Evolutionary conservation across 2,797 vertebrate genomes (phyloP), one percentile per base, ranked within the genome.

Genomic region (Myotis findleyi): DNA sequence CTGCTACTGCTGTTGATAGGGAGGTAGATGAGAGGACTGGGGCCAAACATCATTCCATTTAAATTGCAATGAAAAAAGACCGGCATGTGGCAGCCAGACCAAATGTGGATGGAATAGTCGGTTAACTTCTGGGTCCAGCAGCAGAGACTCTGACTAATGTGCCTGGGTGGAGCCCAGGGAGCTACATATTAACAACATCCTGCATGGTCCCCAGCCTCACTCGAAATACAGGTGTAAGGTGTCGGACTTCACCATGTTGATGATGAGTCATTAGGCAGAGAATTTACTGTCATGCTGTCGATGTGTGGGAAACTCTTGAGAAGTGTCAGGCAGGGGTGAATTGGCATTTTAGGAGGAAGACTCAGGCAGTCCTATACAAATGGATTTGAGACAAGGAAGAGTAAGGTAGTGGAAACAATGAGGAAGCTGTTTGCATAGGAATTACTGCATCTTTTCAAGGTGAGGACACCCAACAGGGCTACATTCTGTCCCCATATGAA

Each of bases 11-110:
- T 92, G 20, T 82, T 91, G 30, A 76, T 91, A 47, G 77, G 82
- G 49, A 76, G 18, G 77, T n/a, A 82, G 51, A 81, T 90, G 10
- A 23, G 85, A 64, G 47, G 30, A 25, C 57, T 95, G 72, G 27
- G 71, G 87, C 44, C 66, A 25, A 86, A 75, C 57, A 3, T 71
- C 57, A 77, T 79, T 66, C 33, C 41, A 53, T 33, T 82, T 69
- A 96, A 94, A 97, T 62, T 88, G 75, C 71, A 66, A 38, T 96
- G 93, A 57, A 75, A 84, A 38, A 53, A 72, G 13, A 33, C 4
- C 1, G 0, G 3, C 23, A 12, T 7, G 1, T 77, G 36, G 80
- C 20, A 88, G 47, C 66, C 53, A 72, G 55, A 21, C 25, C 21
- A 68, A 59, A 44, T 27, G n/a, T 14, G 62, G 30, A 55, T 71